A percentile compares a stretch with the other conserved stretches of the same genome.
phyloP scores from a whole-genome alignment of 2,888 invertebrate species.

The Ectemnius lituratus region DNA sequence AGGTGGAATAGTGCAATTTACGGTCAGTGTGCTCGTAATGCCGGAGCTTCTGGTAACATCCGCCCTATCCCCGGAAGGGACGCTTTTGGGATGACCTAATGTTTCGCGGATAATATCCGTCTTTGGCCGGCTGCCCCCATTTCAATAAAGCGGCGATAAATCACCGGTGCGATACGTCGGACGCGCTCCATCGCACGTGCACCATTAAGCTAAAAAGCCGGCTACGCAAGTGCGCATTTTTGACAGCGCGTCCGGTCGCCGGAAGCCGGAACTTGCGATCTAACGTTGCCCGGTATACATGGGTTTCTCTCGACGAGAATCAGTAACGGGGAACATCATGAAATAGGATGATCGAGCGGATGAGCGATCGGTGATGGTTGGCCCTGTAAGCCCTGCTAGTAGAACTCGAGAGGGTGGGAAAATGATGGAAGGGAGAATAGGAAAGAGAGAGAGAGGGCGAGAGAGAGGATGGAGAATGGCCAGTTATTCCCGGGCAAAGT shows the following conservation, averaged over 20 bases:
- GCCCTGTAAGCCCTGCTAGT: no score
- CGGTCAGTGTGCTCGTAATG: not conserved
- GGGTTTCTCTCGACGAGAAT: no score
- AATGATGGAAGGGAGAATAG: slow-evolving; percentile 2
- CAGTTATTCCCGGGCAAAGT: slow-evolving; percentile 46
- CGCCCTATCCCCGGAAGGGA: not conserved
- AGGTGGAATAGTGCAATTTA: no score
- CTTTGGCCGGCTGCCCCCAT: slow-evolving; percentile 6
- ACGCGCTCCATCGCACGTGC: not conserved
- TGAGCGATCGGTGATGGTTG: no score
- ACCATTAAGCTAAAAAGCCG: slow-evolving; percentile 7
- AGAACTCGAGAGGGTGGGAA: no score
- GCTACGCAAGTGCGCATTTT: not conserved
- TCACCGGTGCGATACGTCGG: not conserved
- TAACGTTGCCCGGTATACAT: not conserved
- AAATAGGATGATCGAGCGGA: no score
- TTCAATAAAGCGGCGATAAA: slow-evolving; percentile 5
- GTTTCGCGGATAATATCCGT: slow-evolving; percentile 4
- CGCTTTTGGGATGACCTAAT: slow-evolving; percentile 1
- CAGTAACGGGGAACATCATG: no score
- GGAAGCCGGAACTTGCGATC: slow-evolving; percentile 6
- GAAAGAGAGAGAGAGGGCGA: not conserved
- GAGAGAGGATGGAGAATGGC: slow-evolving; percentile 19
- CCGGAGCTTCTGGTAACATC: not conserved
- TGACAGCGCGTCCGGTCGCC: slow-evolving; percentile 1